Base-by-base conservation (phyloP, 1,140 invertebrate species). In the Oedothorax gibbosus region DNA sequence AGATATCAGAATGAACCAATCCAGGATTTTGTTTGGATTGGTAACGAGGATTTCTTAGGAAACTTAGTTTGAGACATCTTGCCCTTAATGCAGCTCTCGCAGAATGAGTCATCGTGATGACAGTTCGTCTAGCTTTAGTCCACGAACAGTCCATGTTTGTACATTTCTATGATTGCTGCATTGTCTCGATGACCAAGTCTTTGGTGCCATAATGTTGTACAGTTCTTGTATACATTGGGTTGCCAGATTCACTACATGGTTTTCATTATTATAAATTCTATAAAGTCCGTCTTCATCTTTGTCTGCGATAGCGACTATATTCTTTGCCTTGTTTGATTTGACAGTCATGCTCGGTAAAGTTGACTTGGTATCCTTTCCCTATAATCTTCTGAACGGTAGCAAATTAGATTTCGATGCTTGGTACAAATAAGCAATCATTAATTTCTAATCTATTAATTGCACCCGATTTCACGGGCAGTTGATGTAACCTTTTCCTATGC, bases 1-100 rank as follows among this genome's bases (percentile, higher is more conserved):
- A 87, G 49, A 86, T 68, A 21, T 87, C 81, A 14, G 62, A 54
- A 21, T 87, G 86, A 14, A 87, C 49, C 53, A 87, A 57, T 77
- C 72, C 71, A 82, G 35, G 12, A 53, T 54, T n/a, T 57, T 57
- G 10, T n/a, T 14, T 57, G 11, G 54, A n/a, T 20, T 49, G 69
- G 5, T 62, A n/a, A 6, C 84, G 20, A 18, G 2, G n/a, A 2
- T 83, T n/a, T 60, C 21, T 62, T 65, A 18, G 50, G 21, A 9
- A 54, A 65, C 8, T 53, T 20, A 51, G 50, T 77, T 49, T 49
- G 15, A 77, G 49, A n/a, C 65, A 35, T 35, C 35, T 35, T 35
- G 35, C 35, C 35, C 35, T 35, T 35, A 35, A 35, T 35, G 35
- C 35, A 86, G 50, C 57, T 86, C 78, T 14, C 68, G 35, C 60